phyloP scores from a whole-genome alignment of 35 echinoderm and acorn worm species.

The Ophioderma brevispina region DNA sequence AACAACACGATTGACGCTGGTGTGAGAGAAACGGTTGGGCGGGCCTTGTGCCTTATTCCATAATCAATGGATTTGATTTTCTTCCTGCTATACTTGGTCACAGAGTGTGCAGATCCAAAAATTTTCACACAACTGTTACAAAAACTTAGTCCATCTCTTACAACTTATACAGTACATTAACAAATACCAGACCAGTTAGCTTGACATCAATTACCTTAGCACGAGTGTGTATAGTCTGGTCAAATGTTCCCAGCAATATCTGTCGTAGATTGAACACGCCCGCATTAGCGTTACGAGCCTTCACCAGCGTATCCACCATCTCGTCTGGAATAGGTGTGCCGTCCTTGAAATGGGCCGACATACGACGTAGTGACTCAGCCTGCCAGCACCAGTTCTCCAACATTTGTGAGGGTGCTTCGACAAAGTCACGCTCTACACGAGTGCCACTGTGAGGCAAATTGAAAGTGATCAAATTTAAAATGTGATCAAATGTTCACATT shows the following conservation, averaged over 20 bases:
- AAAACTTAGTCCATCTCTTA: no score
- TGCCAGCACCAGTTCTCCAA: conserved; percentile 99
- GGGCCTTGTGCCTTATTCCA: no score
- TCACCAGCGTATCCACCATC: conserved; percentile 92
- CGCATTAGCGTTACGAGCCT: conserved; percentile 94
- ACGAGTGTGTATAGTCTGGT: conserved; percentile 89
- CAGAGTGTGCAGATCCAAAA: no score
- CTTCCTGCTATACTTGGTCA: no score
- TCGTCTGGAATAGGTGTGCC: conserved; percentile 83
- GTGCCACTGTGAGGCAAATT: conserved; percentile 65
- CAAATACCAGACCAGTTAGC: no score
- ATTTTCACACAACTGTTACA: no score
- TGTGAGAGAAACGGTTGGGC: no score
- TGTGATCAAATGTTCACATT: no score
- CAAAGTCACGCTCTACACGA: conserved; percentile 95
- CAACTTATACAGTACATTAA: no score
- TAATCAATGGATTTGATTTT: no score
- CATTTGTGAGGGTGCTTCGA: conserved; percentile 99
- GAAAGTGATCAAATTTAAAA: no score
- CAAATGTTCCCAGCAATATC: conserved; percentile 92
- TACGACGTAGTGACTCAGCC: conserved; percentile 73
- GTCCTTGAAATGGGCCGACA: conserved; percentile 91
- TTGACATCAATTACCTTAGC: conserved; percentile 81
- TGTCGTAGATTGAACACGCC: conserved; percentile 96
- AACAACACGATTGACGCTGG: no score